Conservation (phyloP, 1,140 invertebrate genomes). For the Meloidogyne chitwoodi region DNA sequence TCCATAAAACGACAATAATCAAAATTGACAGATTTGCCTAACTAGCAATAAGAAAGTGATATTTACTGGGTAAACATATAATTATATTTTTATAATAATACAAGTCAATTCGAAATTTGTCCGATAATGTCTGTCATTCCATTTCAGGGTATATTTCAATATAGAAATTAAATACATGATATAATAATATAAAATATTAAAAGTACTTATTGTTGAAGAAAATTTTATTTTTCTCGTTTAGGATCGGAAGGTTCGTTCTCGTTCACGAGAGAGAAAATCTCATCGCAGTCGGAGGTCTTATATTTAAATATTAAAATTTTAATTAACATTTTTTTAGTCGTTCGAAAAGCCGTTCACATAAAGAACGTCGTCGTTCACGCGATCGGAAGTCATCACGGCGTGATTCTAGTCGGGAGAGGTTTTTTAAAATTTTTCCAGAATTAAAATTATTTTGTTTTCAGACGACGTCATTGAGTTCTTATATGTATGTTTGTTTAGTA, state of each 20-base stretch:
- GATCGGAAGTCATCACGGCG: conserved; percentile 28
- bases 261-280: neutral
- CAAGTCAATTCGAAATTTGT: too few species aligned
- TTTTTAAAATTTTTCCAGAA: neutral
- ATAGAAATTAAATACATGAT: too few species aligned
- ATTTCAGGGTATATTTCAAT: too few species aligned
- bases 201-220: too few species aligned
- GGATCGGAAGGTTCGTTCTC: conserved; percentile 11
- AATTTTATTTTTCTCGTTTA: too few species aligned
- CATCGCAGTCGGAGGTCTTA: conserved; percentile 36
- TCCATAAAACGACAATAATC: too few species aligned
- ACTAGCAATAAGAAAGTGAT: too few species aligned
- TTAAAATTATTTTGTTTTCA: conserved; percentile 5
- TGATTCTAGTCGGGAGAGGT: conserved; percentile 30
- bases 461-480: conserved; percentile 22
- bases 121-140: too few species aligned
- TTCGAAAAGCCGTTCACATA: conserved; percentile 15
- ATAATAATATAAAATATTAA: too few species aligned
- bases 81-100: too few species aligned
- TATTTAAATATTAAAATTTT: neutral
- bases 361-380: conserved; percentile 24
- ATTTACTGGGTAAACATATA: too few species aligned
- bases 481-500: neutral
- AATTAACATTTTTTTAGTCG: neutral
- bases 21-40: too few species aligned